A percentile compares a stretch with the other conserved stretches of the same genome.
phyloP scores from a whole-genome alignment of 2,113 vertebrate species.

The Spea bombifrons region DNA sequence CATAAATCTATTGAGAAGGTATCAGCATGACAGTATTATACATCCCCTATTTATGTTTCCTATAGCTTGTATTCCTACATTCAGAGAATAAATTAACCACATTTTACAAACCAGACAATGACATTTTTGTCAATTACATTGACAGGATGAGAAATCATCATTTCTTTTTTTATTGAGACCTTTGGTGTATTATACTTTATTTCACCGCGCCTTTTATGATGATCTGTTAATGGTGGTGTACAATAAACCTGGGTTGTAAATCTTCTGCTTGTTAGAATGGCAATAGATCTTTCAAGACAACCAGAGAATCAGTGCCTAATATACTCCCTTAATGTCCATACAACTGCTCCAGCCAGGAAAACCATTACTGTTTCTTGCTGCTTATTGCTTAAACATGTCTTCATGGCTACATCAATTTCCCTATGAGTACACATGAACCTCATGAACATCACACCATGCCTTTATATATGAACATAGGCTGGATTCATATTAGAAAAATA shows the following conservation, averaged over 20 bases:
- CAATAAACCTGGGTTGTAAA: neutral
- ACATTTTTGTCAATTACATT: constrained; percentile 2
- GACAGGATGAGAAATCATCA: neutral
- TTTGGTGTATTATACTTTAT: neutral
- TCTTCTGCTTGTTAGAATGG: neutral
- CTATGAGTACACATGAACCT: no score
- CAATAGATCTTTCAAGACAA: neutral
- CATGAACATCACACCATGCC: no score
- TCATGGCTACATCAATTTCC: no score
- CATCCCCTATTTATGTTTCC: neutral
- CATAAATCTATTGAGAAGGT: neutral
- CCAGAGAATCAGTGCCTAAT: neutral
- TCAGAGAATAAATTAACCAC: constrained; percentile 3
- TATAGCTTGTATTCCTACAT: neutral
- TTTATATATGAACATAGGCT: no score
- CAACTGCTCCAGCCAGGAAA: neutral
- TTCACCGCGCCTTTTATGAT: constrained; percentile 5
- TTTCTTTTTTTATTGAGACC: neutral
- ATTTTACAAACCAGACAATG: constrained; percentile 1
- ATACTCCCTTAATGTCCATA: neutral
- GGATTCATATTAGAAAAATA: no score
- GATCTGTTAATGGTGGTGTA: constrained; percentile 3
- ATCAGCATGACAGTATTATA: constrained; percentile 5
- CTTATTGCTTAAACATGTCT: no score
- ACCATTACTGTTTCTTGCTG: no score